Conservation (phyloP, 2,888 invertebrate species). For the Zonitis immaculata region DNA sequence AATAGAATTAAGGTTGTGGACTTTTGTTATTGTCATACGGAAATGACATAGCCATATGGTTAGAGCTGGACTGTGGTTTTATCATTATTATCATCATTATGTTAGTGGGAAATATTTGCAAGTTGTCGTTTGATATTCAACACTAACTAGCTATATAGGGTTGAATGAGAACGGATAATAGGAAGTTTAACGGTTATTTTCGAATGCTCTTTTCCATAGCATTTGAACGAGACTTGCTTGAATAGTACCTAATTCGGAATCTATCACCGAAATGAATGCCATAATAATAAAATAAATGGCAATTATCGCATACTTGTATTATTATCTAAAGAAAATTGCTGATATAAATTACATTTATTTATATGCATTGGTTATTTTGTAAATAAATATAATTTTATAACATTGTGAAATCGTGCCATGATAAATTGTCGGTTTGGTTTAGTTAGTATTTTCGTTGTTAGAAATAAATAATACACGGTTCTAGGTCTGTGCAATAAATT, state of each 20-base stretch:
- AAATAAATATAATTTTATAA: background rate
- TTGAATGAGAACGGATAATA: background rate
- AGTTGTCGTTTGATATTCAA: background rate
- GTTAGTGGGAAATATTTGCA: background rate
- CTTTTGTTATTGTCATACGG: background rate
- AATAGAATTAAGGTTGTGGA: background rate
- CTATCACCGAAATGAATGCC: background rate
- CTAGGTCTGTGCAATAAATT: constrained; percentile 22
- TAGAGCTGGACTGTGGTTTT: background rate
- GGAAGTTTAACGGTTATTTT: background rate
- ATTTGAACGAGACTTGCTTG: background rate
- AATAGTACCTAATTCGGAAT: background rate
- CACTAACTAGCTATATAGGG: background rate
- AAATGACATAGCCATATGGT: background rate
- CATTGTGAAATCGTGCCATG: background rate
- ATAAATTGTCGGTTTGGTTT: background rate
- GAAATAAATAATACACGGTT: constrained; percentile 12
- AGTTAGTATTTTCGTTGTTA: background rate
- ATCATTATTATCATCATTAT: background rate
- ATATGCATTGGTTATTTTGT: background rate
- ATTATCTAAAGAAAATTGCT: too few species aligned
- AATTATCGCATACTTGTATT: background rate
- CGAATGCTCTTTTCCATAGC: background rate
- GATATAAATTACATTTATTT: background rate
- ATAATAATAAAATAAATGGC: background rate